Conservation (phyloP, 2,797 vertebrate genomes). For the Parauchenoglanis ngamensis region DNA sequence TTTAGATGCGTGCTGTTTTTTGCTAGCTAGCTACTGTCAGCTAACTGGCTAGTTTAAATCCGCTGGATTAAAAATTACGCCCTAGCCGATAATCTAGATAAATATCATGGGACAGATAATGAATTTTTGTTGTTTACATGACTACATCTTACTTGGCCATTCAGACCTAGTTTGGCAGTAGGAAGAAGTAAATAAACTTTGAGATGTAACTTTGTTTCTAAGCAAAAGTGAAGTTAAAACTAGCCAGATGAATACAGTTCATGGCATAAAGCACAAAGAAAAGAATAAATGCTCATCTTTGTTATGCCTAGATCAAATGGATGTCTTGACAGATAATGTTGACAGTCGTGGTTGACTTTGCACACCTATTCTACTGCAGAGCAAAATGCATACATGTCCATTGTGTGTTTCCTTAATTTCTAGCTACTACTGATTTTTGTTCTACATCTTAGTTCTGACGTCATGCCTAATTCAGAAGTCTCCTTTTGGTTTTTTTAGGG, state of each 20-base stretch:
- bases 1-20: background rate
- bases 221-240: background rate
- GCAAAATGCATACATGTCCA: background rate
- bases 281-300: background rate
- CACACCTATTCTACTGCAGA: background rate
- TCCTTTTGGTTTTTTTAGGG: conserved; percentile 50
- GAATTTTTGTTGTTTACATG: background rate
- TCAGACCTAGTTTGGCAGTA: background rate
- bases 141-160: background rate
- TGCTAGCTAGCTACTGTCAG: background rate
- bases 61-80: background rate
- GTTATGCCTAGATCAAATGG: background rate
- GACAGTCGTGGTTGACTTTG: no score
- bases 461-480: background rate
- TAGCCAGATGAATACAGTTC: background rate
- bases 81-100: no score
- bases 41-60: background rate
- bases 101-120: background rate
- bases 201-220: background rate
- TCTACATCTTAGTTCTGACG: background rate
- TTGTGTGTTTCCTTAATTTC: background rate
- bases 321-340: background rate
- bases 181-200: background rate
- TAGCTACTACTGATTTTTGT: background rate
- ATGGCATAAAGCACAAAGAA: background rate